Base-by-base conservation (phyloP, 2,113 vertebrate species). In the Xerus inauris region DNA sequence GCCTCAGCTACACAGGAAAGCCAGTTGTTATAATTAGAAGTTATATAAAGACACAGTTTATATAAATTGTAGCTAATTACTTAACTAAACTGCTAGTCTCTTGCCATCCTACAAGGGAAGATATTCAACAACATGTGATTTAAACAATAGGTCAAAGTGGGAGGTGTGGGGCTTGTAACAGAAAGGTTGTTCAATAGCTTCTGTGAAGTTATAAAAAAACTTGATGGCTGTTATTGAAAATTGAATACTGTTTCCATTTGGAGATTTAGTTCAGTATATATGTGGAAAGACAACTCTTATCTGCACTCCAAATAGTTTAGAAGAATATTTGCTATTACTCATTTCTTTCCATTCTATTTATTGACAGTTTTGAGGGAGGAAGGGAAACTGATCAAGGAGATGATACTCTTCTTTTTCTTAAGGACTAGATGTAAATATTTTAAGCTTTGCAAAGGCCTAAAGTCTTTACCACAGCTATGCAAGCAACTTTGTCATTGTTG, bases 21-120 rank as follows among this genome's bases (percentile, higher is more conserved):
- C 83, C 93, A 64, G 79, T 82, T 94, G 93, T 94, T 96, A 97
- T 96, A 97, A 97, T 97, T 97, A 97, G 97, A 96, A 97, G 91
- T 97, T 95, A 76, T 93, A 57, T 38, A 93, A 73, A 96, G 65
- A 73, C 84, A 71, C 3, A 79, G 13, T 75, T 93, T 96, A 40
- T 77, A 64, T 89, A 94, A 95, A 92, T 96, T 96, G 22, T 0
- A 22, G 30, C 65, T 94, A 64, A 86, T 96, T 97, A 89, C 95
- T 94, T 95, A 92, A 95, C 75, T 94, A 76, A 95, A 90, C 82
- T 59, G 79, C 84, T 73, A 89, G 65, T 83, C 65, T 95, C 77
- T 93, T 95, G 40, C 40, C 38, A 54, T 82, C 49, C 62, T 95
- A 79, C 49, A 69, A 81, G 77, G 62, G 72, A 89, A 91, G 81